Percentiles rank a stretch among this genome's conserved stretches.
Evolutionary conservation across 2,113 vertebrate genomes (phyloP).

Genomic region (Psettodes erumei): DNA sequence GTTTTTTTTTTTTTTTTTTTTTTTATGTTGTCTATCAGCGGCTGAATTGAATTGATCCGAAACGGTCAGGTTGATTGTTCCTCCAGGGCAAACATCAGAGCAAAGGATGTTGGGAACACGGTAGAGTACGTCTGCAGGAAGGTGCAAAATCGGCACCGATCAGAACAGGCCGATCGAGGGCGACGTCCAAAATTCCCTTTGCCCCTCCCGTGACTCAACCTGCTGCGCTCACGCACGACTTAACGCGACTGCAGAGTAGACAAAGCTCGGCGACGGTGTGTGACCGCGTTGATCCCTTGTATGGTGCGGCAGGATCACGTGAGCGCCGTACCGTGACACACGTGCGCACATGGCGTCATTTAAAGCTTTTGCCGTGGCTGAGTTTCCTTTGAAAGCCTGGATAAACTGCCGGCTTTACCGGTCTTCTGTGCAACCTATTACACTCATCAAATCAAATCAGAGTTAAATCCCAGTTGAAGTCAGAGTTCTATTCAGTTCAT

Average conservation of each 20-base stretch:
- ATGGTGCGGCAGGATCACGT: slow-evolving; percentile 43
- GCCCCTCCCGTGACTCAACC: slow-evolving; percentile 22
- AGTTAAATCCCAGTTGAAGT: not conserved
- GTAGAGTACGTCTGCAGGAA: slow-evolving; percentile 4
- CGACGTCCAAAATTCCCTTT: not conserved
- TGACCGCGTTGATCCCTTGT: slow-evolving; percentile 51
- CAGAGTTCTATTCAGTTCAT: too few species aligned
- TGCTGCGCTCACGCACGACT: not conserved
- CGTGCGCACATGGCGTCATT: slow-evolving; percentile 16
- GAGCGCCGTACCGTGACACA: slow-evolving; percentile 7
- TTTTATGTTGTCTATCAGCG: too few species aligned
- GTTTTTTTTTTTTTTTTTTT: too few species aligned
- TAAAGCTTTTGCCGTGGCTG: slow-evolving; percentile 18
- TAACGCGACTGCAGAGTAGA: slow-evolving; percentile 26
- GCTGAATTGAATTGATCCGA: slow-evolving; percentile 30
- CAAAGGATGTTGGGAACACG: not conserved
- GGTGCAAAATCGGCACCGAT: slow-evolving; percentile 18
- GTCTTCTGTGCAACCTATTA: not conserved
- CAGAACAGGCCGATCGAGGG: not conserved
- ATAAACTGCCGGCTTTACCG: slow-evolving; percentile 3
- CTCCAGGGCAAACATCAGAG: slow-evolving; percentile 4
- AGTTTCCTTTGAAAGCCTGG: slow-evolving; percentile 1
- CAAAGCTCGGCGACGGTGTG: slow-evolving; percentile 28
- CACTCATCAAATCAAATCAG: not conserved
- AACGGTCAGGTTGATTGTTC: slow-evolving; percentile 43